Evolutionary conservation across 2,113 vertebrate genomes (phyloP), one percentile per base, ranked within the genome.

Genomic region (Oncorhynchus mykiss): DNA sequence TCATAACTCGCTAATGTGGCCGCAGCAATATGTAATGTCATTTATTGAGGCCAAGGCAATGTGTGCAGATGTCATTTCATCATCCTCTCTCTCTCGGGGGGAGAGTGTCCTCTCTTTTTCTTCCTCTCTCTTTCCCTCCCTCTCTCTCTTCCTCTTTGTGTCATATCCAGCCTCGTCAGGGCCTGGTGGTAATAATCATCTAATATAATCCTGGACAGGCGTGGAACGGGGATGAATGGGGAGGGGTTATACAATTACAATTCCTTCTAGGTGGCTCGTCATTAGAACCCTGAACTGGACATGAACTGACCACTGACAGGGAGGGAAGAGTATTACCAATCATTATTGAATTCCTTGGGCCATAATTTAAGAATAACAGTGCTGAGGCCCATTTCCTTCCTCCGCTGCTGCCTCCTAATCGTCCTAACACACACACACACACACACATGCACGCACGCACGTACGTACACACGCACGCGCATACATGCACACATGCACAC

Each of bases 341-440:
- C 74, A 76, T 92, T 87, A 91, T 87, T 86, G 80, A 88, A 87
- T 87, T 84, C 82, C 80, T 77, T 31, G 25, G 79, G 75, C 25
- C 69, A 67, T 84, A 81, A 88, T 88, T 86, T 78, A 71, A 54
- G 84, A 82, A 76, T 72, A 74, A 87, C 79, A 48, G 20, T 16
- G 5, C 59, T 62, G n/a, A n/a, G 59, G n/a, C n/a, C 51, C 24
- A 20, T 70, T 76, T 83, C 65, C 70, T n/a, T 54, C 48, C 51
- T 34, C 65, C 16, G 51, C 4, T 18, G 39, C 39, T 45, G 9
- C 39, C 39, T 45, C 16, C 14, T 5, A 54, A 2, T 54, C 5
- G 16, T 54, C 12, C 3, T 5, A 2, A 54, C 51, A 54, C 51
- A 18, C 51, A 8, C 6, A 39, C 34, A 39, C 34, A 39, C 34